These are phyloP conservation scores for Meloidogyne hapla DNA, from an alignment of 1,140 invertebrate species.

Conservation along the genomic window DNA sequence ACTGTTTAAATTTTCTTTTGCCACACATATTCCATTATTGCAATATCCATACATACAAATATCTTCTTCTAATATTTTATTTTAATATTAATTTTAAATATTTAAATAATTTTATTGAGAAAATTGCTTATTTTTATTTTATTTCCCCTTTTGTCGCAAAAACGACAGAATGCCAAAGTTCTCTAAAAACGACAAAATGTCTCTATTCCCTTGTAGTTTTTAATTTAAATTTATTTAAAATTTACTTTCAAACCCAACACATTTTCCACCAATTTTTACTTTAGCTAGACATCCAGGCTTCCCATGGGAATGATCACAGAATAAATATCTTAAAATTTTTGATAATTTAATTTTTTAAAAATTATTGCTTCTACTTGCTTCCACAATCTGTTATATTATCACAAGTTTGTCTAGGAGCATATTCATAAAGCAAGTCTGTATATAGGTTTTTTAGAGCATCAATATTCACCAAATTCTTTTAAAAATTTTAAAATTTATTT, in stretches of 20 bases:
- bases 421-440: conserved; percentile 59
- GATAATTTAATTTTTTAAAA: not conserved
- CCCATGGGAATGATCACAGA: conserved; percentile 57
- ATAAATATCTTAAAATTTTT: conserved; percentile 51
- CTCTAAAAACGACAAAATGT: not conserved
- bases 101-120: conserved; percentile 2
- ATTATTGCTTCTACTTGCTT: conserved; percentile 43
- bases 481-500: not conserved
- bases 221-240: not conserved
- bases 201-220: not conserved
- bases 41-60: conserved; percentile 45
- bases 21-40: conserved; percentile 44
- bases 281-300: conserved; percentile 52
- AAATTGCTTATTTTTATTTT: too few species aligned
- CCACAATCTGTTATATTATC: conserved; percentile 46
- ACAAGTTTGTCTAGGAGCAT: conserved; percentile 59
- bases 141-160: not conserved
- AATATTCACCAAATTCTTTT: conserved; percentile 56
- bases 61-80: conserved; percentile 34
- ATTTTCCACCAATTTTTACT: conserved; percentile 49
- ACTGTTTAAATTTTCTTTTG: not conserved
- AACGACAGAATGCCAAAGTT: not conserved
- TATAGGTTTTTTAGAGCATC: conserved; percentile 59
- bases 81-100: conserved; percentile 1
- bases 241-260: conserved; percentile 36